Evolutionary conservation across 2,888 invertebrate species (phyloP).

Genomic region (Drosophila subsilvestris): DNA sequence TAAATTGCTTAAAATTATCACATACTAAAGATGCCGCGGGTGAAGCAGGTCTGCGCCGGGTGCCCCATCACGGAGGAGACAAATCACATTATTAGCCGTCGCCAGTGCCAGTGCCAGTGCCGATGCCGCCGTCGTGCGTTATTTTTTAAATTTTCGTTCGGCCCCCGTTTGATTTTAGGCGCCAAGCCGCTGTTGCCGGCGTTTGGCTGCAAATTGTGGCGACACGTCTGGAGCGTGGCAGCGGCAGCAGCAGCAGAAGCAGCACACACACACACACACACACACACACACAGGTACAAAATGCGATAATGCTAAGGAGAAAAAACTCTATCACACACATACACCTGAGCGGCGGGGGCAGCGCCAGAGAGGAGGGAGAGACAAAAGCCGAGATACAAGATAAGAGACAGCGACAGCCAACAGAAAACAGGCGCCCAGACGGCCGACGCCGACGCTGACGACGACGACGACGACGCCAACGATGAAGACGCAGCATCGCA

Average conservation of each 20-base stretch:
- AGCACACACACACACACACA: conserved; percentile 3
- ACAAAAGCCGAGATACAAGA: conserved; percentile 39
- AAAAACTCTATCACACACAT: conserved; percentile 45
- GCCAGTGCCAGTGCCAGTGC: conserved; percentile 16
- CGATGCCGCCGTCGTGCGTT: conserved; percentile 45
- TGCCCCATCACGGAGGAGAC: conserved; percentile 28
- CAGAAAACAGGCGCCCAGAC: conserved; percentile 62
- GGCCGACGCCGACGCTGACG: conserved; percentile 31
- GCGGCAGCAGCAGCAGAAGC: conserved; percentile 42
- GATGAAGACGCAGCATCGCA: conserved; percentile 46
- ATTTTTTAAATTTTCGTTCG: conserved; percentile 43
- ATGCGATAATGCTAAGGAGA: conserved; percentile 50
- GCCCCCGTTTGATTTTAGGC: conserved; percentile 75
- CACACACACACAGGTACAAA: conserved; percentile 44
- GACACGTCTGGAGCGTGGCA: conserved; percentile 81
- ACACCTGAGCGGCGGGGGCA: conserved; percentile 39
- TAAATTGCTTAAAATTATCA: conserved; percentile 75
- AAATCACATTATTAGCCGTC: conserved; percentile 73
- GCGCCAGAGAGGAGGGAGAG: conserved; percentile 54
- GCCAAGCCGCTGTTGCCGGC: conserved; percentile 67
- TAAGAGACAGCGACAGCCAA: conserved; percentile 54
- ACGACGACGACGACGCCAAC: conserved; percentile 25
- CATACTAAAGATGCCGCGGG: conserved; percentile 64
- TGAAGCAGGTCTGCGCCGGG: conserved; percentile 25
- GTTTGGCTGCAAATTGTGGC: conserved; percentile 82